These are phyloP conservation scores for Pangasius krempfi DNA, from an alignment of 2,797 vertebrate species.

Conservation along the genomic window DNA sequence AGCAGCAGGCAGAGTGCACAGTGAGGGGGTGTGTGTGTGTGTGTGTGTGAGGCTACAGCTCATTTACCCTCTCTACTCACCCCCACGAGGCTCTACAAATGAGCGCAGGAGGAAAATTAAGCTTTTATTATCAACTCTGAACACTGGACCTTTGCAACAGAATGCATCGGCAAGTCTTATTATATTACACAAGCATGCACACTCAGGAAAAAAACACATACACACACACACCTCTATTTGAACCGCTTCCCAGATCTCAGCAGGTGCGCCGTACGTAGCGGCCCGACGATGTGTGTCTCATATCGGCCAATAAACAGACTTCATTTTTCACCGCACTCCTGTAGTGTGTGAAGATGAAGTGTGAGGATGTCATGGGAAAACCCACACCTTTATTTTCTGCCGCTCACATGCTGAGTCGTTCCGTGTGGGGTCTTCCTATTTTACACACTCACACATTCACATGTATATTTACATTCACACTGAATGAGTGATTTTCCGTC, in stretches of 20 bases:
- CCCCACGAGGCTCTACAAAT: constrained; percentile 32
- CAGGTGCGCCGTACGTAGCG: neutral
- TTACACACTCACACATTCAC: neutral
- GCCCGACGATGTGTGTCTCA: neutral
- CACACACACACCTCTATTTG: constrained; percentile 4
- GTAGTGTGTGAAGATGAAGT: constrained; percentile 30
- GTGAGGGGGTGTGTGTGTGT: neutral
- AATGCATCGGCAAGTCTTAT: neutral
- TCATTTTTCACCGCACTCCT: constrained; percentile 22
- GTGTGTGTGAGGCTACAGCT: constrained; percentile 27
- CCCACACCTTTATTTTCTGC: constrained; percentile 27
- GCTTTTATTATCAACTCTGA: constrained; percentile 24
- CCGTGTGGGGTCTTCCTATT: constrained; percentile 11
- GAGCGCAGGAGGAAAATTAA: constrained; percentile 33
- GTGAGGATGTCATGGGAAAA: constrained; percentile 32
- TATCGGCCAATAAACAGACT: constrained; percentile 18
- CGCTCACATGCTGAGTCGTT: neutral
- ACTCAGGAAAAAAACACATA: neutral
- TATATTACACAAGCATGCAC: neutral
- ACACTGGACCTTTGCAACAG: neutral
- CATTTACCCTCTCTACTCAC: constrained; percentile 35
- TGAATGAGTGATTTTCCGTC: constrained; percentile 6
- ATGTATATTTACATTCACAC: neutral
- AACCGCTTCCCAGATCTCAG: constrained; percentile 26
- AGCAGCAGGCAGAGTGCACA: constrained; percentile 18